Conservation (phyloP, 2,113 vertebrate species). For the Mastomys natalensis region DNA sequence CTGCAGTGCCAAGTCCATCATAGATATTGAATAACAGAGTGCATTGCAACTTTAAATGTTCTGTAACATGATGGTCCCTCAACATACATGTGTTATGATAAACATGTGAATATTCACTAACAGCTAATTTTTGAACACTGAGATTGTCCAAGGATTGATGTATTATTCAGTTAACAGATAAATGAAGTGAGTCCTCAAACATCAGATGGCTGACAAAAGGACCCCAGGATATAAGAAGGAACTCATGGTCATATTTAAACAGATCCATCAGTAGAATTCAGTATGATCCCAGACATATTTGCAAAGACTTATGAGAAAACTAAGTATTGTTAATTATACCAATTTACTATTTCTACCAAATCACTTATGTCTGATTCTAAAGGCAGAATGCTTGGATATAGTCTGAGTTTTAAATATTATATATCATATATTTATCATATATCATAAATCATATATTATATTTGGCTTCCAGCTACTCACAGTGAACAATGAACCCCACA, state of each 20-base stretch:
- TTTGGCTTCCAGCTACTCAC: not conserved
- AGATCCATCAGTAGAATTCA: not conserved
- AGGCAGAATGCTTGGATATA: not conserved
- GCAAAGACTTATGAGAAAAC: not conserved
- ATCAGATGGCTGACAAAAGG: not conserved
- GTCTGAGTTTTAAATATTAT: conserved; percentile 43
- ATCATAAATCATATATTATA: not conserved
- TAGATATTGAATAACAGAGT: not conserved
- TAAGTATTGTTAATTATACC: not conserved
- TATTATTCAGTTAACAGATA: conserved; percentile 9
- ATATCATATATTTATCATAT: not conserved
- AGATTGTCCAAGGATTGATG: not conserved
- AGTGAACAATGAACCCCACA: not conserved
- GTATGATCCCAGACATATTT: not conserved
- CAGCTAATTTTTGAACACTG: not conserved
- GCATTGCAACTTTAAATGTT: not conserved
- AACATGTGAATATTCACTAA: not conserved
- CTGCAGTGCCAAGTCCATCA: not conserved
- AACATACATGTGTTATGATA: not conserved
- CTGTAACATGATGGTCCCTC: not conserved
- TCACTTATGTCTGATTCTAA: not conserved
- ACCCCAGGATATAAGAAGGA: not conserved
- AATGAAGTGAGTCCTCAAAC: conserved; percentile 35
- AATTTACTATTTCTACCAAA: not conserved
- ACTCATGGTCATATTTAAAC: not conserved